Percentiles rank a stretch among this genome's conserved stretches.
Conservation (phyloP, 2,888 invertebrate genomes). For the Ditylenchus weischeri region DNA sequence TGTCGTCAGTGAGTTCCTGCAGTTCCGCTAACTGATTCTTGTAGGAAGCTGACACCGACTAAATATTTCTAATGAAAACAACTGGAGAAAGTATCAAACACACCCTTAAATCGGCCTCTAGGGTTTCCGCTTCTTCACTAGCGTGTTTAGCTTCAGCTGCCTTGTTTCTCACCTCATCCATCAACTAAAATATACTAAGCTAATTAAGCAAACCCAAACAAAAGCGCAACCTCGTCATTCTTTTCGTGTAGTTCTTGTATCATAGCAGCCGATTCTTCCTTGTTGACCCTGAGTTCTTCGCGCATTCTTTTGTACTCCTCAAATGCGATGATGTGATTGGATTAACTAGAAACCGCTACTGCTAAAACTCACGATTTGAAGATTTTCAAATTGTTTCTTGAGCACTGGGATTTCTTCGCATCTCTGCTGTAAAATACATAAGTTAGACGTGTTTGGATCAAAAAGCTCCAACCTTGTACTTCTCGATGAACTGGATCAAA, state of each 20-base stretch:
- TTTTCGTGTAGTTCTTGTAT: neutral
- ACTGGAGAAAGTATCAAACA: too few relatives aligned
- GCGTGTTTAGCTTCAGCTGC: neutral
- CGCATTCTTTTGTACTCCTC: conserved; percentile 1
- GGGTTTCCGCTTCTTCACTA: conserved; percentile 3
- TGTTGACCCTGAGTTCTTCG: neutral
- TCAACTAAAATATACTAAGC: neutral
- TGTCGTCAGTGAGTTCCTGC: too few relatives aligned
- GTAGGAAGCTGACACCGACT: too few relatives aligned
- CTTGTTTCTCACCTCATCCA: neutral
- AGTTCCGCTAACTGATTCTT: too few relatives aligned
- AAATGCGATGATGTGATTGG: neutral
- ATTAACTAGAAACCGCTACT: too few relatives aligned
- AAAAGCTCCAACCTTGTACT: neutral
- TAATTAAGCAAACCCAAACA: too few relatives aligned
- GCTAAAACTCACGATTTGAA: neutral
- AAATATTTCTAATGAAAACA: too few relatives aligned
- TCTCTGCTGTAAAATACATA: neutral
- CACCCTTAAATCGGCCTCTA: neutral
- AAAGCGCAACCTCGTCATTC: neutral
- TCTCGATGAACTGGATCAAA: neutral
- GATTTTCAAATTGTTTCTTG: conserved; percentile 3
- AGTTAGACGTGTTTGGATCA: neutral
- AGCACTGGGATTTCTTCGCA: neutral
- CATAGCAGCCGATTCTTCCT: neutral